phyloP scores from a whole-genome alignment of 2,113 vertebrate genomes.

The Alosa alosa region DNA sequence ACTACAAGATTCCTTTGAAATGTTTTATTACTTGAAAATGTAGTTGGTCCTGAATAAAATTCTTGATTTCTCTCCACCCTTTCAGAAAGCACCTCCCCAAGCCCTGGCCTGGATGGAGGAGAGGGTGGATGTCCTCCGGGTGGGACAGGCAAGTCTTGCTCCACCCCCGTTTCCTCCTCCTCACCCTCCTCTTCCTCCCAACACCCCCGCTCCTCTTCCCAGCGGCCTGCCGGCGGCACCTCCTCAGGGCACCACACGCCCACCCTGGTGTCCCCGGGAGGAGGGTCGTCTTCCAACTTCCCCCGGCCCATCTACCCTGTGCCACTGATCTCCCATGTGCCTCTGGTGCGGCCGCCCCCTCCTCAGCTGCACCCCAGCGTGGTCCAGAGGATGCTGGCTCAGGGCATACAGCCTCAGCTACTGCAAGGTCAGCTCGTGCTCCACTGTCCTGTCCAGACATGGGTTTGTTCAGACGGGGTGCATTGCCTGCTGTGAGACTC shows the following conservation, averaged over 20 bases:
- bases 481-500: no score
- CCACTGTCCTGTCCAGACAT: not conserved
- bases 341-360: conserved; percentile 86
- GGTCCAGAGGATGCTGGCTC: conserved; percentile 92
- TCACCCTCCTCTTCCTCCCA: conserved; percentile 68
- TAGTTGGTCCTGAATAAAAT: not conserved
- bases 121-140: conserved; percentile 77
- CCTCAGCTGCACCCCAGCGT: conserved; percentile 86
- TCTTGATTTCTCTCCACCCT: not conserved
- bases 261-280: conserved; percentile 78
- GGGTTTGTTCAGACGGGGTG: not conserved
- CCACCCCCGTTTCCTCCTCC: conserved; percentile 74
- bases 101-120: conserved; percentile 69
- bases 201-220: conserved; percentile 81
- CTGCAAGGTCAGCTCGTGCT: conserved; percentile 75
- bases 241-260: conserved; percentile 81
- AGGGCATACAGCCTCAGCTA: conserved; percentile 88
- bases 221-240: conserved; percentile 75
- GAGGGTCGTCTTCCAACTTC: conserved; percentile 77
- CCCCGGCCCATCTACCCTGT: conserved; percentile 90
- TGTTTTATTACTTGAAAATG: not conserved
- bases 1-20: not conserved
- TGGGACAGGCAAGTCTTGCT: conserved; percentile 70
- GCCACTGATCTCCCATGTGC: conserved; percentile 87
- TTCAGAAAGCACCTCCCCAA: conserved; percentile 68